Percentiles rank a stretch among this genome's conserved stretches.
Conservation (phyloP, 64 coral and sea anemone genomes). For the Platygyra sinensis region DNA sequence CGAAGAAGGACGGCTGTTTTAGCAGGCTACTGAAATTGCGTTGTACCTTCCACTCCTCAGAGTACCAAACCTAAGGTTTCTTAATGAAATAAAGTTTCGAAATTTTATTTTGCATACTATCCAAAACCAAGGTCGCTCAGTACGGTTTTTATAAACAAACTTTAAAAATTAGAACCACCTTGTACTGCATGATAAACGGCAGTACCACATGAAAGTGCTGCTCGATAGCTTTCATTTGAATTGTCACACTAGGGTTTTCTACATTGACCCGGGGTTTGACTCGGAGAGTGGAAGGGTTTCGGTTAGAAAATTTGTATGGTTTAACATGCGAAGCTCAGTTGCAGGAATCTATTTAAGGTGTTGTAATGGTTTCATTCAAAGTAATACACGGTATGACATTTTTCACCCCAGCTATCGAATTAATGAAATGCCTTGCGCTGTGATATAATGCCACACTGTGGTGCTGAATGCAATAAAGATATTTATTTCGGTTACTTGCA, state of each 20-base stretch:
- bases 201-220: neutral
- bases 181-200: too few species aligned
- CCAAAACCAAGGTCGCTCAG: too few species aligned
- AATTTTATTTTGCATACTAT: too few species aligned
- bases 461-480: conserved; percentile 29
- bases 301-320: neutral
- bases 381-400: neutral
- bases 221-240: neutral
- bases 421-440: conserved; percentile 24
- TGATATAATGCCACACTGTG: conserved; percentile 6
- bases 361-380: neutral
- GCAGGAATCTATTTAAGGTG: neutral
- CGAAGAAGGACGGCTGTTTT: too few species aligned
- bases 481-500: conserved; percentile 38
- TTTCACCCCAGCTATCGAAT: neutral
- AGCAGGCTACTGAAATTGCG: neutral
- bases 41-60: neutral
- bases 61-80: neutral
- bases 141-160: too few species aligned
- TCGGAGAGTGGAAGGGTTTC: neutral
- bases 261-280: neutral
- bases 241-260: neutral
- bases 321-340: neutral
- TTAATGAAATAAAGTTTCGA: too few species aligned
- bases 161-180: too few species aligned